Conservation (phyloP, 2,888 invertebrate species). For the Macrosoma leucophasiata region DNA sequence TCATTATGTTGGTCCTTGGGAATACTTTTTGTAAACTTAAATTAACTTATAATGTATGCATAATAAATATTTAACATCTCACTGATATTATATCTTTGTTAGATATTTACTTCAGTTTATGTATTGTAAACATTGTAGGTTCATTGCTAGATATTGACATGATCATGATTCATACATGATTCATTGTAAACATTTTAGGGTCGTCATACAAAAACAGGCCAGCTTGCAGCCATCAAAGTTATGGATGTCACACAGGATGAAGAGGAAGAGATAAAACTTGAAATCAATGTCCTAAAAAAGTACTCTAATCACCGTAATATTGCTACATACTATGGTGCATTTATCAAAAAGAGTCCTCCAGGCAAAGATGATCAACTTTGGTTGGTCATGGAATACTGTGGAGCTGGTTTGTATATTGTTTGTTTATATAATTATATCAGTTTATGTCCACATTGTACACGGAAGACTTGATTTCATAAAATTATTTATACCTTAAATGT, state of each 20-base stretch:
- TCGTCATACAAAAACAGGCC: conserved; percentile 99
- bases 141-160: too few species aligned
- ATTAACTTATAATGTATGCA: too few species aligned
- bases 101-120: too few species aligned
- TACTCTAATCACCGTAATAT: conserved; percentile 99
- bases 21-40: too few species aligned
- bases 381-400: conserved; percentile 99
- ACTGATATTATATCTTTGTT: too few species aligned
- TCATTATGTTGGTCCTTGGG: too few species aligned
- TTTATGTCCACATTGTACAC: too few species aligned
- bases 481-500: too few species aligned
- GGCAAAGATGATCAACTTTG: conserved; percentile 99
- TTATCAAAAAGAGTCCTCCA: conserved; percentile 98
- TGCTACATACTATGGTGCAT: conserved; percentile 99
- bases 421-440: not conserved
- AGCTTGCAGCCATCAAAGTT: conserved; percentile 99
- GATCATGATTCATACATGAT: conserved; percentile 1
- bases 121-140: too few species aligned
- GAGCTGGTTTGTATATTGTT: conserved; percentile 81
- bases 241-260: conserved; percentile 99
- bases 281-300: conserved; percentile 99
- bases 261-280: conserved; percentile 99
- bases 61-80: too few species aligned
- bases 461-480: too few species aligned
- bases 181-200: conserved; percentile 79